Conservation (phyloP, 2,113 vertebrate species). For the Osmerus mordax region DNA sequence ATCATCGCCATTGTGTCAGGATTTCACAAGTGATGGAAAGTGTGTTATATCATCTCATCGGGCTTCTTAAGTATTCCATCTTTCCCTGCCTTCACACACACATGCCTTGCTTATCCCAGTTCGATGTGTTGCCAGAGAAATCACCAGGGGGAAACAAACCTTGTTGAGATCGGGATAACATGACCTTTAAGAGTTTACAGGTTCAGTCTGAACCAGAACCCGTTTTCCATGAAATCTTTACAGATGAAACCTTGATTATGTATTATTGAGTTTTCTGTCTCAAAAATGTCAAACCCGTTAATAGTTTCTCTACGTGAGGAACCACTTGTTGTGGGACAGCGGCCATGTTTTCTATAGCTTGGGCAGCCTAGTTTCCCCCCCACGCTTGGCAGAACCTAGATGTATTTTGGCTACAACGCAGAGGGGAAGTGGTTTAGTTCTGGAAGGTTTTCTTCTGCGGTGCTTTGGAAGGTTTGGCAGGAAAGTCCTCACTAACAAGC, state of each 20-base stretch:
- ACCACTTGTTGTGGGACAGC: conserved; percentile 5
- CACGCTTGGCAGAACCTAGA: conserved; percentile 9
- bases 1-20: no score
- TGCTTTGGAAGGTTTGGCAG: neutral
- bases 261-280: conserved; percentile 19
- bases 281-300: conserved; percentile 12
- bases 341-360: conserved; percentile 10
- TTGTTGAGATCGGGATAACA: neutral
- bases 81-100: no score
- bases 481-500: conserved; percentile 26
- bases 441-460: conserved; percentile 13
- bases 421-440: neutral
- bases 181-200: neutral
- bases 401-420: conserved; percentile 17
- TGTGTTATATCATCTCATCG: no score
- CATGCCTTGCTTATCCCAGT: no score
- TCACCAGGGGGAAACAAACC: conserved; percentile 6
- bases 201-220: neutral
- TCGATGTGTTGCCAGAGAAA: conserved; percentile 26
- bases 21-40: no score
- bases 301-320: conserved; percentile 10
- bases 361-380: neutral
- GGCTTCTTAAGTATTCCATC: no score
- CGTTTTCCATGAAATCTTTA: conserved; percentile 18
- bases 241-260: conserved; percentile 13